These are phyloP conservation scores for Chloroceryle inda DNA, from an alignment of 2,797 vertebrate genomes.

Conservation along the genomic window DNA sequence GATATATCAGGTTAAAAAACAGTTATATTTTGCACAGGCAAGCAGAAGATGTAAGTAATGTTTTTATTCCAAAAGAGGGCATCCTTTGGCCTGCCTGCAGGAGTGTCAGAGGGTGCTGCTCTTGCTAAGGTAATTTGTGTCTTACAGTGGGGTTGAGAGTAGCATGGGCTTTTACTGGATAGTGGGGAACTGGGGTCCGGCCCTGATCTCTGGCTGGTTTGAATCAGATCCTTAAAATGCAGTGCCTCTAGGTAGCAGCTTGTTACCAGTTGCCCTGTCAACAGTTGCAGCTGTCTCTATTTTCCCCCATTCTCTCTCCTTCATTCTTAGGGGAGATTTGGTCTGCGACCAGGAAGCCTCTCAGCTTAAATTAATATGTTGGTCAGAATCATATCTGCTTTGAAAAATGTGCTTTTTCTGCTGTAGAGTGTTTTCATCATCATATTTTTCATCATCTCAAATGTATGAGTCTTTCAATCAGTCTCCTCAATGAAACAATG, in stretches of 20 bases:
- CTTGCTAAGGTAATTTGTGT: not conserved
- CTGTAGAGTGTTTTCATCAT: not conserved
- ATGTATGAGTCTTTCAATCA: not conserved
- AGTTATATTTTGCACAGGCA: not conserved
- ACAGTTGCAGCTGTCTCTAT: not conserved
- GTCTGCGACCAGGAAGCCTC: not conserved
- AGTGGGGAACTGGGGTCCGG: not conserved
- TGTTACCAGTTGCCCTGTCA: not conserved
- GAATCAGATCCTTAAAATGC: not conserved
- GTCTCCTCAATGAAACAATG: not conserved
- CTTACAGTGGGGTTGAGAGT: not conserved
- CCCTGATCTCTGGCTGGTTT: not conserved
- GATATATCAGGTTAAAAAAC: not conserved
- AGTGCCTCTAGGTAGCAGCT: not conserved
- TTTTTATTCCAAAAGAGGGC: not conserved
- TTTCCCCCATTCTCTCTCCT: fast-evolving
- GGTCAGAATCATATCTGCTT: not conserved
- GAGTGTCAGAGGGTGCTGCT: not conserved
- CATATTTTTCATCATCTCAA: not conserved
- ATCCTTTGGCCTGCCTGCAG: not conserved
- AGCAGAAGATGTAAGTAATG: not conserved
- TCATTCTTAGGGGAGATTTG: not conserved
- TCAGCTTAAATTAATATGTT: not conserved
- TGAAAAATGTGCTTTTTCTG: not conserved
- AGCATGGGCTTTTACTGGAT: not conserved